A percentile compares a stretch with the other conserved stretches of the same genome.
Conservation (phyloP, 2,113 vertebrate species). For the Clarias magur region DNA sequence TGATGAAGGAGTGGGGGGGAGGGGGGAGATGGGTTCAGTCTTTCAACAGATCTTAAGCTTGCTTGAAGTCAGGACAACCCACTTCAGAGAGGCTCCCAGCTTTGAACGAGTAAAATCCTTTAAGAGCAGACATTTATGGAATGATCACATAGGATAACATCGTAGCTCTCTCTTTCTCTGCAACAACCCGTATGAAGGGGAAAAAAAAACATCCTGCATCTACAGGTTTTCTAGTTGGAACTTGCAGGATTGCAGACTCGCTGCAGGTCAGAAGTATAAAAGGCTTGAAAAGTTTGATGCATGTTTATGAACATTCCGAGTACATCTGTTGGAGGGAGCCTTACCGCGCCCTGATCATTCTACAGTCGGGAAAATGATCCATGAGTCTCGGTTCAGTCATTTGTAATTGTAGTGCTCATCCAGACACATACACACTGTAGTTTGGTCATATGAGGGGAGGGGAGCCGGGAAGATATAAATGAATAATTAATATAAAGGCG, state of each 20-base stretch:
- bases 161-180: no score
- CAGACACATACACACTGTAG: neutral
- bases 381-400: neutral
- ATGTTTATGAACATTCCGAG: neutral
- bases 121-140: neutral
- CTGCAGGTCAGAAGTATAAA: neutral
- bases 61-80: neutral
- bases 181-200: neutral
- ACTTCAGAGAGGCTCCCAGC: slow-evolving; percentile 1
- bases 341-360: neutral
- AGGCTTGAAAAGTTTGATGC: neutral
- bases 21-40: neutral
- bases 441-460: no score
- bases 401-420: neutral
- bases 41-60: slow-evolving; percentile 2
- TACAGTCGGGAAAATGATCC: neutral
- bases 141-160: neutral
- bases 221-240: neutral
- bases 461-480: no score
- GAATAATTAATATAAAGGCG: no score
- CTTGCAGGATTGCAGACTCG: neutral
- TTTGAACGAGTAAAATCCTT: neutral
- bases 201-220: neutral
- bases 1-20: neutral
- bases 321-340: neutral